phyloP scores from a whole-genome alignment of 2,888 invertebrate species.

The Tenodera sinensis region DNA sequence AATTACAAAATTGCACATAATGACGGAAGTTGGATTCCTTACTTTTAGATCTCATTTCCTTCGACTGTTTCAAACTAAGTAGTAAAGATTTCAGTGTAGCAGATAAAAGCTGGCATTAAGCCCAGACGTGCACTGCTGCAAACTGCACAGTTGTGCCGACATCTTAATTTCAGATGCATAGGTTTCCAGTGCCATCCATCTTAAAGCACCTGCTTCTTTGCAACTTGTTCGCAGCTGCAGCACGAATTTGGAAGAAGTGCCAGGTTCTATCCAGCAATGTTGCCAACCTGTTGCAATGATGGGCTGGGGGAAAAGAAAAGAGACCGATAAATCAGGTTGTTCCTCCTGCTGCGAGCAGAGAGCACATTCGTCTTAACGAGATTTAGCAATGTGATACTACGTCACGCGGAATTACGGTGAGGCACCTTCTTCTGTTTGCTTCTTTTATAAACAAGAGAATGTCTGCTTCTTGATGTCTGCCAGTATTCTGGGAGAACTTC shows the following conservation, averaged over 20 bases:
- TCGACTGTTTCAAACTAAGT: too few relatives aligned
- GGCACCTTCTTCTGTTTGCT: background rate
- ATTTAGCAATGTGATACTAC: background rate
- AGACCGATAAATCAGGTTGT: background rate
- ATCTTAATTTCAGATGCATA: background rate
- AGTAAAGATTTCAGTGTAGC: too few relatives aligned
- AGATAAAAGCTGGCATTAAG: background rate
- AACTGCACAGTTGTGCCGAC: background rate
- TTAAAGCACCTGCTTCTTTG: background rate
- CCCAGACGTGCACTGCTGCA: background rate
- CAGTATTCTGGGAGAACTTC: too few relatives aligned
- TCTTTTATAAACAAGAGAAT: background rate
- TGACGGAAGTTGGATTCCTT: too few relatives aligned
- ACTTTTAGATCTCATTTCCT: too few relatives aligned
- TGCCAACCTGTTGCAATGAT: background rate
- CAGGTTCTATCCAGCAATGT: background rate
- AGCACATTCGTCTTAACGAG: background rate
- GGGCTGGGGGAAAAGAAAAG: background rate
- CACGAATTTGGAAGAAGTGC: background rate
- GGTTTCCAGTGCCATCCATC: background rate
- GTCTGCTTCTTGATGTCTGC: background rate
- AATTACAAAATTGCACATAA: too few relatives aligned
- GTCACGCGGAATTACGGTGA: background rate
- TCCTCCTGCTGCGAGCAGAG: background rate
- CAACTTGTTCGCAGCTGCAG: too few relatives aligned